Percentiles rank a stretch among this genome's conserved stretches.
These are phyloP conservation scores for Pachliopta kotzebuea DNA, from an alignment of 2,888 invertebrate genomes.

Conservation along the genomic window DNA sequence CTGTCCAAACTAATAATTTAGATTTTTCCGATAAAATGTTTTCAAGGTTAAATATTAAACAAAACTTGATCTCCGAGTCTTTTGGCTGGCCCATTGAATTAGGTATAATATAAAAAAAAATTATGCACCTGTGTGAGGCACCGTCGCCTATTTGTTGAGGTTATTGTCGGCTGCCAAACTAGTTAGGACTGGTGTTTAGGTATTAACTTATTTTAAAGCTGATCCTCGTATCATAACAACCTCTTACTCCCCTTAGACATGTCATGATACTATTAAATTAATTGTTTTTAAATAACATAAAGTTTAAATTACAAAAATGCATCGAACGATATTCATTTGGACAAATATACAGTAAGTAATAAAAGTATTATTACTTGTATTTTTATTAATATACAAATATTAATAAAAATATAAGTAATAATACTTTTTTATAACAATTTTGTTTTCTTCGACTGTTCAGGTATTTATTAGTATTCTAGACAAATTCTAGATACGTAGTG, in stretches of 20 bases:
- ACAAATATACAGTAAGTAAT: no score
- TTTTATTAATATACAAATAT: no score
- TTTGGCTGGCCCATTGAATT: constrained; percentile 15
- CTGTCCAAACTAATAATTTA: constrained; percentile 19
- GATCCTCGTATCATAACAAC: background rate
- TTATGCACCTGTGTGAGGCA: constrained; percentile 14
- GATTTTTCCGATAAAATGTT: constrained; percentile 16
- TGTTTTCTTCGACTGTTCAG: no score
- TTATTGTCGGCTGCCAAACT: constrained; percentile 5
- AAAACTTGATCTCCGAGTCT: constrained; percentile 5
- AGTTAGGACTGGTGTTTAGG: constrained; percentile 7
- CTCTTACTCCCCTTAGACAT: background rate
- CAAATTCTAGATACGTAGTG: no score
- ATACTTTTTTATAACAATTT: no score
- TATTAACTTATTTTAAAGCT: background rate
- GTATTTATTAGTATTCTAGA: no score
- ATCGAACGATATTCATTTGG: no score
- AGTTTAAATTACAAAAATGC: no score
- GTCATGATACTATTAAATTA: background rate
- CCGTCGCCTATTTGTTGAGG: constrained; percentile 12
- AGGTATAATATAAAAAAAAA: constrained; percentile 10
- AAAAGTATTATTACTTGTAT: no score
- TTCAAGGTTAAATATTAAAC: constrained; percentile 18
- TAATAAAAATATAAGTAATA: no score
- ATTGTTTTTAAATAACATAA: no score